Percentiles rank a stretch among this genome's conserved stretches.
Evolutionary conservation across 2,888 invertebrate genomes (phyloP).

Genomic region (Idaea biselata): DNA sequence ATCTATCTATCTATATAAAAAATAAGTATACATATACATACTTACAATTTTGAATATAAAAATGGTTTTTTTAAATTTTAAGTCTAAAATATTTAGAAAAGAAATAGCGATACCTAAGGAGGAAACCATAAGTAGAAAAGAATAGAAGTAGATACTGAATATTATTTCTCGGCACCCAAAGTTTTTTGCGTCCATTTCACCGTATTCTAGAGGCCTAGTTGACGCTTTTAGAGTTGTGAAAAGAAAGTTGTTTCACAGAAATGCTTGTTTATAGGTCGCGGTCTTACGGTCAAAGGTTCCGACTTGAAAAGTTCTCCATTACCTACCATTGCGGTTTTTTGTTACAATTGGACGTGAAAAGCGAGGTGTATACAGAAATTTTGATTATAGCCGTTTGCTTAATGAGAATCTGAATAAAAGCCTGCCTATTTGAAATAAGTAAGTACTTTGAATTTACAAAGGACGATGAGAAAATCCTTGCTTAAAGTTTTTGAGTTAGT

Average conservation of each 20-base stretch:
- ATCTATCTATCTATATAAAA: no score
- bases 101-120: not conserved
- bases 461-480: no score
- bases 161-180: not conserved
- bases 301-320: not conserved
- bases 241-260: slow-evolving; percentile 15
- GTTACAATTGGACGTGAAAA: not conserved
- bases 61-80: no score
- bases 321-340: not conserved
- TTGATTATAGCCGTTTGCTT: not conserved
- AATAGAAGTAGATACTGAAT: no score
- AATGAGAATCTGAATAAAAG: not conserved
- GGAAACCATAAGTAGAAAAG: not conserved
- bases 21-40: no score
- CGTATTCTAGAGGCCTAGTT: slow-evolving; percentile 28
- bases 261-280: slow-evolving; percentile 25
- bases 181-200: slow-evolving; percentile 22
- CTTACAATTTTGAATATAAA: no score
- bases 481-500: no score
- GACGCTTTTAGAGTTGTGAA: slow-evolving; percentile 40
- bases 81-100: no score
- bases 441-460: not conserved
- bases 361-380: not conserved
- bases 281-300: slow-evolving; percentile 5
- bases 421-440: not conserved